Evolutionary conservation across 2,888 invertebrate genomes (phyloP), one percentile per base, ranked within the genome.

Genomic region (Pandemis cinnamomeana): DNA sequence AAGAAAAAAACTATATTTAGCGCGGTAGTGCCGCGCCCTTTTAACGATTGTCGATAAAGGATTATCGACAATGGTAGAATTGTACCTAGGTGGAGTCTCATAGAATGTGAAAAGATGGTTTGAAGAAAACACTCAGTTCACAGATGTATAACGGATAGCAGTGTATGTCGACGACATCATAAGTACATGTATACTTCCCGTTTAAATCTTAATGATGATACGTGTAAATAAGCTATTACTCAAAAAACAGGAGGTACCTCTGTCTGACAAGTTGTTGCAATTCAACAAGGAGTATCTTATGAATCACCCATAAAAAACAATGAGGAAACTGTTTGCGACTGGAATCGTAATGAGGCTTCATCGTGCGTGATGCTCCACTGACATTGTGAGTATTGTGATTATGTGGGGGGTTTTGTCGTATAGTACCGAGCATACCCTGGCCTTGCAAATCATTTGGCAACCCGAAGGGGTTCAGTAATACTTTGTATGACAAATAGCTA

Each of bases 1-100:
- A 83, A 83, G 83, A 86, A 76, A 86, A 83, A 78, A 81, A 83
- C 83, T 89, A 89, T 87, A 86, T 87, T 87, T 89, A 87, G 82
- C 78, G 61, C 69, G 53, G 61, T 83, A 86, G 87, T 76, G 86
- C 77, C 72, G 86, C 71, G 77, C 72, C 46, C 60, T 67, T 41
- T 55, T 53, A 67, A 63, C 15, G 63, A 72, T 75, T 68, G 68
- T 64, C 63, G 70, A 70, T 66, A 66, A 66, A 66, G 58, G 64
- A 72, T 77, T 79, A 67, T 75, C 68, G 72, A 77, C 62, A 67
- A 67, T 27, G 7, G 3, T 5, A 13, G 5, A 13, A 48, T 48
- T 36, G 7, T 27, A 27, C 11, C 11, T 36, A 36, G 20, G 27
- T 36, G n/a, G 13, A 51, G 48, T 51, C 4, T 13, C 48, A n/a